Percentiles rank a stretch among this genome's conserved stretches.
phyloP scores from a whole-genome alignment of 2,113 vertebrate genomes.

The Hucho hucho region DNA sequence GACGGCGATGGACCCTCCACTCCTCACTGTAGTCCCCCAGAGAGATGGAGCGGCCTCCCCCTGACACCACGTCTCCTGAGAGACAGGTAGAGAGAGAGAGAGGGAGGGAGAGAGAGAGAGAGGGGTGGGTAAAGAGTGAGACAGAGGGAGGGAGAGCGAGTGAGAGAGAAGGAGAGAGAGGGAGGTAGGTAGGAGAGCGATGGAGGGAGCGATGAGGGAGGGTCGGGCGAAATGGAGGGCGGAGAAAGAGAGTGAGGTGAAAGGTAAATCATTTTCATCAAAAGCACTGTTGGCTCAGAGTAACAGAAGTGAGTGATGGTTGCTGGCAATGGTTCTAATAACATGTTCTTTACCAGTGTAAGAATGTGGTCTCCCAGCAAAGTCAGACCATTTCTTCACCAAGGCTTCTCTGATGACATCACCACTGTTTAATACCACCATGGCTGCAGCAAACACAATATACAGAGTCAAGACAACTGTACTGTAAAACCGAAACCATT shows the following conservation, averaged over 20 bases:
- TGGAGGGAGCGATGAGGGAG: too few species aligned
- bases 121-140: background rate
- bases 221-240: background rate
- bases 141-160: rapidly evolving
- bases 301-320: background rate
- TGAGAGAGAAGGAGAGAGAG: background rate
- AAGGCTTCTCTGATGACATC: constrained; percentile 81
- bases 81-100: background rate
- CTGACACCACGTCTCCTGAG: constrained; percentile 75
- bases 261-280: too few species aligned
- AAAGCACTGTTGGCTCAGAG: background rate
- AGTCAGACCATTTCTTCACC: constrained; percentile 84
- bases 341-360: constrained; percentile 69
- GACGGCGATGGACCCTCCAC: constrained; percentile 82
- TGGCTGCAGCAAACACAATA: constrained; percentile 68
- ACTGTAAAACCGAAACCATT: too few species aligned
- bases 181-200: background rate
- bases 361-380: constrained; percentile 82
- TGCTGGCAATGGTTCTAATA: background rate
- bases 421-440: constrained; percentile 83
- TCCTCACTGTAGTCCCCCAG: constrained; percentile 80
- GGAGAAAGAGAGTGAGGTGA: background rate
- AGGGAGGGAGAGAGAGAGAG: background rate
- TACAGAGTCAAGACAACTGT: background rate
- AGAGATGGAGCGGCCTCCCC: constrained; percentile 73